phyloP scores from a whole-genome alignment of 2,888 invertebrate species.

The Petrolisthes manimaculis region DNA sequence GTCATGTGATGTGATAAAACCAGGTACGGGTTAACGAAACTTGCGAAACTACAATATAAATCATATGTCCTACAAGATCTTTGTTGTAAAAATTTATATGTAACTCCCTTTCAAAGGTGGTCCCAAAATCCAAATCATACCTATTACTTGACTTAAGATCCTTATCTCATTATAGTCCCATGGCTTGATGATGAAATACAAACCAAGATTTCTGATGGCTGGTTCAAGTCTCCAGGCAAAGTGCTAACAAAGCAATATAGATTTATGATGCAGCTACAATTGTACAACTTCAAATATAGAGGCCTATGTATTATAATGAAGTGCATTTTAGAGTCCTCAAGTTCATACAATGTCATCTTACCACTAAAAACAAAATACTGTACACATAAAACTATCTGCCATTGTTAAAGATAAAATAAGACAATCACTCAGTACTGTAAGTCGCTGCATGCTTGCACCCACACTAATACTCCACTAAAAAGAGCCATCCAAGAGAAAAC shows the following conservation, averaged over 20 bases:
- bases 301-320: conserved; percentile 17
- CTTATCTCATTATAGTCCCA: no score
- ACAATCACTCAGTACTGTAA: conserved; percentile 40
- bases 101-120: no score
- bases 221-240: no score
- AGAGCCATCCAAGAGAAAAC: conserved; percentile 19
- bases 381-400: conserved; percentile 44
- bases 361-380: conserved; percentile 44
- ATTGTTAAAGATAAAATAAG: conserved; percentile 29
- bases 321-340: conserved; percentile 36
- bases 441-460: conserved; percentile 28
- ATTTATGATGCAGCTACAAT: neutral
- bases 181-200: no score
- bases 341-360: conserved; percentile 39
- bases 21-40: no score
- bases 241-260: neutral
- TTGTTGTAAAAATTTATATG: no score
- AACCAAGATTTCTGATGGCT: no score
- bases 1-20: no score
- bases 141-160: no score
- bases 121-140: no score
- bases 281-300: neutral
- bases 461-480: neutral
- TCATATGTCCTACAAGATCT: no score
- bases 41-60: no score